Evolutionary conservation across 2,113 vertebrate species (phyloP).

Genomic region (Apaloderma vittatum): DNA sequence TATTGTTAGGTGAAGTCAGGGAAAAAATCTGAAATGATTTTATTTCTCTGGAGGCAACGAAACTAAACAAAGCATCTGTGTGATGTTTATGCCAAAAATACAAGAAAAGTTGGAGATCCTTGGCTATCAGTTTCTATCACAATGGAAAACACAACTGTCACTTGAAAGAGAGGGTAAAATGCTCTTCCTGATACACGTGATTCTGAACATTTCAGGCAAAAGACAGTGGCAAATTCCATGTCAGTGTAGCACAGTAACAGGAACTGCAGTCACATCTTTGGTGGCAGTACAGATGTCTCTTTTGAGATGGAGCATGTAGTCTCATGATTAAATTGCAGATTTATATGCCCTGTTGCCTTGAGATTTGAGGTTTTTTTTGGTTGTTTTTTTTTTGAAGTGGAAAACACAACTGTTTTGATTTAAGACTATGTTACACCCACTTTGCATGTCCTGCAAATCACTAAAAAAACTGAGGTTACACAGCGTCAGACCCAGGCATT

Average conservation of each 20-base stretch:
- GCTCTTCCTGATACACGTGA: rapidly evolving
- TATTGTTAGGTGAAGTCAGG: neutral
- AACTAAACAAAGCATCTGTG: neutral
- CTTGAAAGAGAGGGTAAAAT: neutral
- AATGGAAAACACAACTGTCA: neutral
- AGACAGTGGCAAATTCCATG: neutral
- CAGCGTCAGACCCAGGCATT: neutral
- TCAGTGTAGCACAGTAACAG: neutral
- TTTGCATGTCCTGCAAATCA: neutral
- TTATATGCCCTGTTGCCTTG: neutral
- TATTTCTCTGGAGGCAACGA: neutral
- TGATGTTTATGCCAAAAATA: neutral
- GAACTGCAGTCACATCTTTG: neutral
- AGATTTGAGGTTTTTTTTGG: neutral
- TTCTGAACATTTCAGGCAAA: neutral
- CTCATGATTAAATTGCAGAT: neutral
- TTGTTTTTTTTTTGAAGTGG: neutral
- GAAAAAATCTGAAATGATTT: neutral
- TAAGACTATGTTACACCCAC: neutral
- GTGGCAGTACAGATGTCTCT: neutral
- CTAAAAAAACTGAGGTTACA: neutral
- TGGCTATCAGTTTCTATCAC: neutral
- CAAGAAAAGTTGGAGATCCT: rapidly evolving
- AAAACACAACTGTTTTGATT: neutral
- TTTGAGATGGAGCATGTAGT: neutral